Evolutionary conservation across 2,797 vertebrate species (phyloP), one percentile per base, ranked within the genome.

Genomic region (Coendou prehensilis): DNA sequence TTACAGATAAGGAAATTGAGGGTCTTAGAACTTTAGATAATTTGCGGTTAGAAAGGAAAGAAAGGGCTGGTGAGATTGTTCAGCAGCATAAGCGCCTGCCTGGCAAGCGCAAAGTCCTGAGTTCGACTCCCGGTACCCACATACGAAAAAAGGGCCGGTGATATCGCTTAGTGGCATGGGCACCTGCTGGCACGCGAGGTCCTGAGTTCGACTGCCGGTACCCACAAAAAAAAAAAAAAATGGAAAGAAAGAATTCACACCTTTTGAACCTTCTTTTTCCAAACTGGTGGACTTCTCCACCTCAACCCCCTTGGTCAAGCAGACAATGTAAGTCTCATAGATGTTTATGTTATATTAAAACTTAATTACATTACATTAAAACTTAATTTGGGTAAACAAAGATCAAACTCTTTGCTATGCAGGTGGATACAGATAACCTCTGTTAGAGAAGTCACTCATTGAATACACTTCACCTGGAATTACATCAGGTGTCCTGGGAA

Each of bases 401-500:
- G 37, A 3, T 7, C 83, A 95, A 86, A 93, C 93, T 47, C 8
- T 95, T 18, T 59, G 33, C 96, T 57, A 45, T 94, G 87, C 88
- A 84, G 82, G 37, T 9, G 17, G 10, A 5, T n/a, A 91, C 2
- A 67, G 83, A 91, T 18, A 95, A 95, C 92, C 80, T 76, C 83
- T 91, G 57, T 91, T 4, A 67, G 76, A 54, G 69, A 17, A 45
- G 67, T 86, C 93, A 50, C 5, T 64, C 94, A 91, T 47, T 47
- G 76, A 1, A 2, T 0, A 0, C 88, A 83, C 4, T 56, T 56
- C 84, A 93, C 85, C 6, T 23, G 86, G 81, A 97, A 89, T 17
- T 95, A 67, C 71, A 84, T 87, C 79, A 89, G 10, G 59, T 84
- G 97, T 97, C 96, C 95, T 87, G 87, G 95, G 94, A 98, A 93